A percentile compares a stretch with the other conserved stretches of the same genome.
Conservation (phyloP, 2,113 vertebrate species). For the Taxidea taxus region DNA sequence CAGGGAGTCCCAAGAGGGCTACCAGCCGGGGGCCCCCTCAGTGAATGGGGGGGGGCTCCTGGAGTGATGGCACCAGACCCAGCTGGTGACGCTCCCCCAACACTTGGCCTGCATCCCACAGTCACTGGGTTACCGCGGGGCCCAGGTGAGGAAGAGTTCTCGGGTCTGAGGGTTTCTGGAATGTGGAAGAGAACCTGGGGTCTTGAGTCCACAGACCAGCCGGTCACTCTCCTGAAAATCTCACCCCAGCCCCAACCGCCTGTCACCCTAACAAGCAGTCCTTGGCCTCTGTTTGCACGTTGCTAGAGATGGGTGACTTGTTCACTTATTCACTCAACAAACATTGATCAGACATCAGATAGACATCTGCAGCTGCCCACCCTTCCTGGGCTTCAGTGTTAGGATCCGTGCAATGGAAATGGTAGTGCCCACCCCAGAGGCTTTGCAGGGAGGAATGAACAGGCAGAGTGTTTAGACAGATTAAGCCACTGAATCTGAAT, state of each 20-base stretch:
- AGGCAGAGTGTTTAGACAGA: not conserved
- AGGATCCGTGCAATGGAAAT: not conserved
- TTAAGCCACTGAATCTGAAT: not conserved
- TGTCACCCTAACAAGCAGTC: accelerated
- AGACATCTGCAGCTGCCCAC: not conserved
- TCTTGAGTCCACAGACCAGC: not conserved
- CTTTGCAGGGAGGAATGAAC: not conserved
- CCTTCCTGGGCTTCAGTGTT: not conserved
- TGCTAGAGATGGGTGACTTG: not conserved
- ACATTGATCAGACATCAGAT: not conserved
- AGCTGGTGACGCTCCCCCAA: not conserved
- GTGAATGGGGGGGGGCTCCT: not conserved
- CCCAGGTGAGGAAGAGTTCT: not conserved
- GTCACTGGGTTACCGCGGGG: not conserved
- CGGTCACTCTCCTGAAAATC: accelerated
- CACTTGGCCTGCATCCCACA: not conserved
- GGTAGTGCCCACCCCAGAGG: not conserved
- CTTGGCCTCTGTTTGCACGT: accelerated
- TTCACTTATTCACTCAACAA: not conserved
- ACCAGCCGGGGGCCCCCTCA: not conserved
- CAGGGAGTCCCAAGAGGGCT: not conserved
- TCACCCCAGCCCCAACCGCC: accelerated
- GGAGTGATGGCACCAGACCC: not conserved
- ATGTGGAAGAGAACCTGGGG: no score
- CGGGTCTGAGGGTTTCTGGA: not conserved